phyloP scores from a whole-genome alignment of 1,140 invertebrate species.

The Drosophila chauvacae region DNA sequence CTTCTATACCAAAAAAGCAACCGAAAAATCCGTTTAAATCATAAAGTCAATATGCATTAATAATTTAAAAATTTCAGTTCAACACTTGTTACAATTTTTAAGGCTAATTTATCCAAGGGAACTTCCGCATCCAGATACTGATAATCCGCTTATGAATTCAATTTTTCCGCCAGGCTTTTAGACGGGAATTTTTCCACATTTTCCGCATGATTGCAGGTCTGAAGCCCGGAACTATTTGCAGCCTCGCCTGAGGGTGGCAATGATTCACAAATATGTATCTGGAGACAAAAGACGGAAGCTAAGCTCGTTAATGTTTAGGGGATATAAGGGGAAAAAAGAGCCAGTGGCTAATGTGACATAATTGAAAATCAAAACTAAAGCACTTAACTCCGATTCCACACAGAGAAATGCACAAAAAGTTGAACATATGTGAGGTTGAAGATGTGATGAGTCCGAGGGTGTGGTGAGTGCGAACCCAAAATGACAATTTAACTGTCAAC shows the following conservation, averaged over 20 bases:
- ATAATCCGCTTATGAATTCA: slow-evolving; percentile 75
- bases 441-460: slow-evolving; percentile 31
- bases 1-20: no score
- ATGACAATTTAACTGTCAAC: slow-evolving; percentile 82
- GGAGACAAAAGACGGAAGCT: slow-evolving; percentile 49
- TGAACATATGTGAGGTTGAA: slow-evolving; percentile 65
- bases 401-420: slow-evolving; percentile 75
- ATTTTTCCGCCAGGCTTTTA: slow-evolving; percentile 62
- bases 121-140: slow-evolving; percentile 32
- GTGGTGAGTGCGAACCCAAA: slow-evolving; percentile 32
- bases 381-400: slow-evolving; percentile 74
- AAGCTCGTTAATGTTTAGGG: slow-evolving; percentile 56
- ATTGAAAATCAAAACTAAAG: slow-evolving; percentile 84
- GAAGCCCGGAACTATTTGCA: slow-evolving; percentile 46
- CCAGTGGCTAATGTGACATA: slow-evolving; percentile 79
- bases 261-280: slow-evolving; percentile 51
- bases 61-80: slow-evolving; percentile 38
- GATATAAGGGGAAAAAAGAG: slow-evolving; percentile 5
- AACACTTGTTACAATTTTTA: slow-evolving; percentile 79
- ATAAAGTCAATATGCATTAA: slow-evolving; percentile 63
- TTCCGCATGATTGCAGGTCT: slow-evolving; percentile 63
- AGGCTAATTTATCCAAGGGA: slow-evolving; percentile 62
- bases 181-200: slow-evolving; percentile 62
- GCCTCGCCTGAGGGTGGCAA: slow-evolving; percentile 55
- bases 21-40: slow-evolving; percentile 21